These are phyloP conservation scores for Dicroscelio sp. DNA, from an alignment of 2,888 invertebrate genomes.

Conservation along the genomic window DNA sequence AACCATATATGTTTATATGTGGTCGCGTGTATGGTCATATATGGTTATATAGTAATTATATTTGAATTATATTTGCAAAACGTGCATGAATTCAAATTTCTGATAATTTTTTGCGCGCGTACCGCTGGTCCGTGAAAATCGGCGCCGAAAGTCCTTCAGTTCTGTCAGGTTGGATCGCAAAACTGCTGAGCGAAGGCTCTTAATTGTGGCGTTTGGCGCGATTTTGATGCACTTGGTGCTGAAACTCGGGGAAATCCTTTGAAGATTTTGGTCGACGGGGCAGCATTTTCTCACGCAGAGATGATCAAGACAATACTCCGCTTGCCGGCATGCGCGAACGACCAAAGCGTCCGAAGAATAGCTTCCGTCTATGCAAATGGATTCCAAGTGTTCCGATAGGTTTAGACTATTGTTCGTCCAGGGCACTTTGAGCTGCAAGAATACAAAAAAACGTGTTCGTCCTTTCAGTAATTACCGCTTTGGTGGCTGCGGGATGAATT, in stretches of 20 bases:
- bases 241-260: constrained; percentile 58
- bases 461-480: background rate
- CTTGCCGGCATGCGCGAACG: constrained; percentile 72
- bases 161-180: constrained; percentile 56
- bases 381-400: constrained; percentile 71
- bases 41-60: too few relatives aligned
- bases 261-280: constrained; percentile 86
- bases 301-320: constrained; percentile 79
- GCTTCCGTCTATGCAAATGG: constrained; percentile 72
- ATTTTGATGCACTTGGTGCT: constrained; percentile 57
- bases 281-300: constrained; percentile 91
- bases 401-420: constrained; percentile 73
- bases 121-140: constrained; percentile 44
- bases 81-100: too few relatives aligned
- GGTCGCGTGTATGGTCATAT: too few relatives aligned
- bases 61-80: too few relatives aligned
- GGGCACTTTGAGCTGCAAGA: constrained; percentile 73
- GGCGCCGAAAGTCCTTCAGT: constrained; percentile 49
- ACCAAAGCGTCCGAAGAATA: constrained; percentile 72
- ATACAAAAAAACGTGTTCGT: constrained; percentile 10
- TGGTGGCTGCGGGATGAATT: background rate
- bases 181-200: constrained; percentile 66
- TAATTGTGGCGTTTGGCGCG: constrained; percentile 65
- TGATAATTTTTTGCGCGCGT: too few relatives aligned
- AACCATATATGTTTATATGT: too few relatives aligned